These are phyloP conservation scores for Trissolcus basalis DNA, from an alignment of 1,140 invertebrate genomes.

Conservation along the genomic window DNA sequence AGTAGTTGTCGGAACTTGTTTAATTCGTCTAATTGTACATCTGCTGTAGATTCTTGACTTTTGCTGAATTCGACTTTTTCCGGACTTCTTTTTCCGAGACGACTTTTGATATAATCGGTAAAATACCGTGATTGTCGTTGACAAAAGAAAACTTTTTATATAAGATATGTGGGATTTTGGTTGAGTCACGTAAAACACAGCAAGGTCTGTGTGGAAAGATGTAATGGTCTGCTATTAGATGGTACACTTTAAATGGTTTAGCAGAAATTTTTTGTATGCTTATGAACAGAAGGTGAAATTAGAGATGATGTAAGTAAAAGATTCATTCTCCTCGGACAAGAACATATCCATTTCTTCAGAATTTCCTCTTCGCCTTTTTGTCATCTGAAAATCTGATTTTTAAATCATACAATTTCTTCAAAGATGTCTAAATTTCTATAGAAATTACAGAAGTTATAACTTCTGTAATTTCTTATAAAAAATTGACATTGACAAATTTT, in stretches of 20 bases:
- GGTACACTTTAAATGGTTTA: slow-evolving; percentile 30
- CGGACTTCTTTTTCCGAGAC: too few relatives aligned
- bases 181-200: slow-evolving; percentile 19
- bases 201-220: slow-evolving; percentile 31
- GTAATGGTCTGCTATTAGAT: slow-evolving; percentile 34
- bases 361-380: neutral
- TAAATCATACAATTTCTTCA: too few relatives aligned
- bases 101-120: too few relatives aligned
- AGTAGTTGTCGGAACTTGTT: neutral
- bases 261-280: slow-evolving; percentile 33
- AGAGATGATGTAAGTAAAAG: slow-evolving; percentile 40
- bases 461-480: too few relatives aligned
- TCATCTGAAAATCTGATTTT: neutral
- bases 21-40: neutral
- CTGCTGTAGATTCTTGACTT: too few relatives aligned
- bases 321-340: slow-evolving; percentile 25
- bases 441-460: too few relatives aligned
- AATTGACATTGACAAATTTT: too few relatives aligned
- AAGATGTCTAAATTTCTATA: too few relatives aligned
- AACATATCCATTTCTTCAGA: neutral
- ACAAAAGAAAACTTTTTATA: too few relatives aligned
- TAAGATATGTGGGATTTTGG: too few relatives aligned
- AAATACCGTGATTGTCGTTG: too few relatives aligned
- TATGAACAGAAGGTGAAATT: slow-evolving; percentile 40
- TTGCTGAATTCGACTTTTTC: too few relatives aligned